Evolutionary conservation across 1,140 invertebrate species (phyloP).

Genomic region (Parasteatoda tepidariorum): DNA sequence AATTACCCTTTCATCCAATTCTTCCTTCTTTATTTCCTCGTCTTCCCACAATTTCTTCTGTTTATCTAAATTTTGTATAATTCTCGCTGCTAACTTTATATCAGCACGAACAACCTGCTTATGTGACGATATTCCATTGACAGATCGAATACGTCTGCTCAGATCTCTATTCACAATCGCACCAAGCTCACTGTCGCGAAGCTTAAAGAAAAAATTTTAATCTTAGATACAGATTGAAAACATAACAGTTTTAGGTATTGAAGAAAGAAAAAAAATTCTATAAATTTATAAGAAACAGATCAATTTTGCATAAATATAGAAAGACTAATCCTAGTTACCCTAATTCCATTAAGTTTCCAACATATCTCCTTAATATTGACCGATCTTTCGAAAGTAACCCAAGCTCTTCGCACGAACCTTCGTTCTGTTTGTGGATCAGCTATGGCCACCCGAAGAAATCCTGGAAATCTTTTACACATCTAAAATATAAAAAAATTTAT

Average conservation of each 20-base stretch:
- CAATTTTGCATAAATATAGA: too few relatives aligned
- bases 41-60: conserved; percentile 82
- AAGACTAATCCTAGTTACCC: conserved; percentile 72
- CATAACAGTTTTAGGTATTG: neutral
- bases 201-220: conserved; percentile 68
- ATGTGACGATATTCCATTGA: conserved; percentile 92
- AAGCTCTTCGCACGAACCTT: conserved; percentile 94
- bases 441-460: conserved; percentile 95
- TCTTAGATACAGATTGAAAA: neutral
- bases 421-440: conserved; percentile 96
- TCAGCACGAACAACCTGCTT: conserved; percentile 91
- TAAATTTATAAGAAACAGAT: neutral
- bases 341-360: conserved; percentile 97
- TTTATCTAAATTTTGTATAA: conserved; percentile 93
- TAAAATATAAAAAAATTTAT: conserved; percentile 69
- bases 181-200: conserved; percentile 92
- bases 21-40: conserved; percentile 68
- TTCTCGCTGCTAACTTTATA: conserved; percentile 92
- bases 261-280: neutral
- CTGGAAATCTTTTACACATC: conserved; percentile 94
- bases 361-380: conserved; percentile 99
- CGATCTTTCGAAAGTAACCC: conserved; percentile 96
- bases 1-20: conserved; percentile 41
- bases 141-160: conserved; percentile 88
- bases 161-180: conserved; percentile 95